Evolutionary conservation across 2,888 invertebrate genomes (phyloP).

Genomic region (Onthophagus sagittarius): DNA sequence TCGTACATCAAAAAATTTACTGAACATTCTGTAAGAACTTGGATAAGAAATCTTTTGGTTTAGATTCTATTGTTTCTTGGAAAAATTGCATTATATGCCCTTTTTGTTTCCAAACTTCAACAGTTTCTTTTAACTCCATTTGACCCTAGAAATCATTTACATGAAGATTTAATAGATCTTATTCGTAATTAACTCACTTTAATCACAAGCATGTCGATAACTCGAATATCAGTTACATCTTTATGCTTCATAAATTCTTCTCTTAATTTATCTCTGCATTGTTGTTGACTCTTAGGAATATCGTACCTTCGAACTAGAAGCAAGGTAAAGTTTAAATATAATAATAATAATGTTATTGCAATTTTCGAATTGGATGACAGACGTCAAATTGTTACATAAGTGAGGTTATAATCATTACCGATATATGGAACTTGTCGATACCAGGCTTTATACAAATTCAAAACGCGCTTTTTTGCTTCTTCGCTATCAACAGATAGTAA

Average conservation of each 20-base stretch:
- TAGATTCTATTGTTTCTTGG: slow-evolving; percentile 77
- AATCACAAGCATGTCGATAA: slow-evolving; percentile 87
- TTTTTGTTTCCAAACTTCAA: slow-evolving; percentile 85
- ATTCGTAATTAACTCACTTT: slow-evolving; percentile 61
- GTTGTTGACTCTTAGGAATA: slow-evolving; percentile 68
- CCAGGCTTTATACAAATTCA: slow-evolving; percentile 92
- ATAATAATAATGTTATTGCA: no score
- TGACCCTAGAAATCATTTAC: slow-evolving; percentile 66
- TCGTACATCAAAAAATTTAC: slow-evolving; percentile 31
- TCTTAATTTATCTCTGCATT: slow-evolving; percentile 69
- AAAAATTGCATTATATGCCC: slow-evolving; percentile 85
- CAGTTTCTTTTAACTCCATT: slow-evolving; percentile 89
- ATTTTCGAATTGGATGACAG: slow-evolving; percentile 14
- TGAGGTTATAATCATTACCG: slow-evolving; percentile 58
- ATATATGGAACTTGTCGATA: slow-evolving; percentile 86
- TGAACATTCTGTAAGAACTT: slow-evolving; percentile 74
- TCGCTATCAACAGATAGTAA: slow-evolving; percentile 72
- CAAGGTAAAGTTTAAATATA: neutral
- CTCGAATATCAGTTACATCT: slow-evolving; percentile 77
- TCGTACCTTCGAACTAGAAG: slow-evolving; percentile 77
- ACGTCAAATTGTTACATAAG: slow-evolving; percentile 31
- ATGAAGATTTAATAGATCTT: neutral
- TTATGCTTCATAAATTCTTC: slow-evolving; percentile 75
- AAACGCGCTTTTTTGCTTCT: slow-evolving; percentile 78
- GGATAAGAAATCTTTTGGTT: slow-evolving; percentile 86